phyloP scores from a whole-genome alignment of 2,888 invertebrate species.

The Abrostola triplasia region DNA sequence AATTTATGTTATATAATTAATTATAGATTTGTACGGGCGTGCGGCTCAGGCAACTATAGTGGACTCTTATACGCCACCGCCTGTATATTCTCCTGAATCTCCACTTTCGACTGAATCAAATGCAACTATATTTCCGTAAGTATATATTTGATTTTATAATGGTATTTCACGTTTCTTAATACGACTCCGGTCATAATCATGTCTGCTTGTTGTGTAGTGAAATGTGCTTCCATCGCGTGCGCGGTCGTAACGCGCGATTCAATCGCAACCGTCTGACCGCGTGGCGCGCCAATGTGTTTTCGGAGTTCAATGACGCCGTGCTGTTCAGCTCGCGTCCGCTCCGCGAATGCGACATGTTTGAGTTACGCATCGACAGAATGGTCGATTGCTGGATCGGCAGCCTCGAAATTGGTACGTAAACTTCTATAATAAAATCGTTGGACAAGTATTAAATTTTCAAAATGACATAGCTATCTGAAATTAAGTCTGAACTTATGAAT shows the following conservation, averaged over 20 bases:
- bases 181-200: not conserved
- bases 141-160: conserved; percentile 18
- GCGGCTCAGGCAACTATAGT: conserved; percentile 97
- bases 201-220: conserved; percentile 85
- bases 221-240: conserved; percentile 95
- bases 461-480: no score
- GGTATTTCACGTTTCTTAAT: not conserved
- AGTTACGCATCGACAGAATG: conserved; percentile 96
- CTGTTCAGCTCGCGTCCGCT: conserved; percentile 96
- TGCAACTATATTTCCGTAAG: conserved; percentile 87
- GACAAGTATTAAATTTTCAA: not conserved
- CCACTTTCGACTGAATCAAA: conserved; percentile 93
- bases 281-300: conserved; percentile 94
- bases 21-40: conserved; percentile 95
- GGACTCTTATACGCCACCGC: conserved; percentile 90
- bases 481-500: no score
- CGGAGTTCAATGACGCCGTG: conserved; percentile 98
- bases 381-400: conserved; percentile 98
- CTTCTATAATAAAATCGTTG: not conserved
- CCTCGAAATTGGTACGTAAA: conserved; percentile 92
- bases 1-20: not conserved
- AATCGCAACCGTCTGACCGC: conserved; percentile 95
- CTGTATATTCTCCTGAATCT: conserved; percentile 84
- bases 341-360: conserved; percentile 96
- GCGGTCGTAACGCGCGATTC: conserved; percentile 96